Percentiles rank a stretch among this genome's conserved stretches.
phyloP scores from a whole-genome alignment of 2,113 vertebrate genomes.

The Ammodytes marinus region DNA sequence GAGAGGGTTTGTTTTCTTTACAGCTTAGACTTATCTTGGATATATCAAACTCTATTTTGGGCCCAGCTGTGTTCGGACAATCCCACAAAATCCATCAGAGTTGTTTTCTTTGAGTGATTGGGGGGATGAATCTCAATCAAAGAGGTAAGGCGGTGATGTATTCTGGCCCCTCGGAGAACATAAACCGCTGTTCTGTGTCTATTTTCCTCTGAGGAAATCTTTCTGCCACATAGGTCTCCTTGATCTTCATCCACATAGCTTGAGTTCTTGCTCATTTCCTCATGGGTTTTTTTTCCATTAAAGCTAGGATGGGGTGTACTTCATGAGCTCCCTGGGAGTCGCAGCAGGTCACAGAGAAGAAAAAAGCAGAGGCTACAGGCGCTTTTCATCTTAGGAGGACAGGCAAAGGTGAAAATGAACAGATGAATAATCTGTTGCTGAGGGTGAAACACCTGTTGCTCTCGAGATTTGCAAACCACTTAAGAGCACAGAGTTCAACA shows the following conservation, averaged over 20 bases:
- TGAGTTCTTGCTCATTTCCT: slow-evolving; percentile 75
- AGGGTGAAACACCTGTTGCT: slow-evolving; percentile 59
- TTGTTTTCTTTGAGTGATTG: slow-evolving; percentile 63
- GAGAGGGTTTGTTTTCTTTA: slow-evolving; percentile 55
- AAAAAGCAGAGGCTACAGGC: slow-evolving; percentile 24
- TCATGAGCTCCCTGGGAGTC: slow-evolving; percentile 52
- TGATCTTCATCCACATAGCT: slow-evolving; percentile 69
- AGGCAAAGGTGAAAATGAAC: slow-evolving; percentile 31
- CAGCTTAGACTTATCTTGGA: slow-evolving; percentile 55
- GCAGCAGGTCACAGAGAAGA: slow-evolving; percentile 46
- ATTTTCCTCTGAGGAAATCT: slow-evolving; percentile 46
- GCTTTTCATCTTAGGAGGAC: slow-evolving; percentile 45
- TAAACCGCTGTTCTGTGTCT: slow-evolving; percentile 52
- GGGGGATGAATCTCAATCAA: slow-evolving; percentile 75
- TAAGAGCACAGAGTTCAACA: background rate
- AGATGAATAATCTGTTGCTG: slow-evolving; percentile 35
- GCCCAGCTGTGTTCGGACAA: slow-evolving; percentile 41
- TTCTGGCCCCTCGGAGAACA: slow-evolving; percentile 54
- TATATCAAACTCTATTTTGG: slow-evolving; percentile 61
- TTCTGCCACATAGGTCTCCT: slow-evolving; percentile 57
- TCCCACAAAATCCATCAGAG: slow-evolving; percentile 50
- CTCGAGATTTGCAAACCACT: slow-evolving; percentile 2
- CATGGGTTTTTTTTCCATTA: slow-evolving; percentile 59
- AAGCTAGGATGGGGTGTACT: slow-evolving; percentile 40
- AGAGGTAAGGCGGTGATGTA: slow-evolving; percentile 62